These are phyloP conservation scores for Torymus aiolomorphi DNA, from an alignment of 2,888 invertebrate species.

Conservation along the genomic window DNA sequence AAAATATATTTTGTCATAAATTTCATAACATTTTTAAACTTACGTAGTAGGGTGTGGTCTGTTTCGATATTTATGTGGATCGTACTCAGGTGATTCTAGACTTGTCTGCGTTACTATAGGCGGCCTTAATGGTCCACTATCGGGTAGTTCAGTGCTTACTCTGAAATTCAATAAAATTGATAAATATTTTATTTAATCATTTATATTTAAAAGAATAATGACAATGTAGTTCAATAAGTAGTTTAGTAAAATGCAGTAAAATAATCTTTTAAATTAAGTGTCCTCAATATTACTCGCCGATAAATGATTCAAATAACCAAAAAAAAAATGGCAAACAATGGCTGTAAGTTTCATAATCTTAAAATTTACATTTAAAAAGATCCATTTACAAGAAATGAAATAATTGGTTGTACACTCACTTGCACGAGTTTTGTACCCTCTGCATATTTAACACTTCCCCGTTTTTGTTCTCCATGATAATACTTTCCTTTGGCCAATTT, in stretches of 20 bases:
- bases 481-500: neutral
- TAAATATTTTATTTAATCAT: neutral
- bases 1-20: neutral
- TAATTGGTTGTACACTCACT: conserved; percentile 60
- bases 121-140: conserved; percentile 18
- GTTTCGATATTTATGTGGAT: conserved; percentile 83
- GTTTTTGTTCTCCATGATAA: conserved; percentile 67
- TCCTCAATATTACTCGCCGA: too few relatives aligned
- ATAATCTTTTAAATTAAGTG: too few relatives aligned
- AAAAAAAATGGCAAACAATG: too few relatives aligned
- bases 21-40: conserved; percentile 9
- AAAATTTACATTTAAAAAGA: conserved; percentile 14
- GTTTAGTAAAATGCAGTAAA: neutral
- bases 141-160: conserved; percentile 8
- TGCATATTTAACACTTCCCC: conserved; percentile 68
- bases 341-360: too few relatives aligned
- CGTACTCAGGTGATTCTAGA: conserved; percentile 75
- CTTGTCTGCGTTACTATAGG: neutral
- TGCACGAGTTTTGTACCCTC: conserved; percentile 64
- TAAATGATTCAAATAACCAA: too few relatives aligned
- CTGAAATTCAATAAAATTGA: conserved; percentile 13
- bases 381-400: neutral
- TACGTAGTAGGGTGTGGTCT: conserved; percentile 85
- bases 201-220: neutral
- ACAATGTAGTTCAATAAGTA: neutral